phyloP scores from a whole-genome alignment of 2,888 invertebrate species.

The Acanthosepion esculentum region DNA sequence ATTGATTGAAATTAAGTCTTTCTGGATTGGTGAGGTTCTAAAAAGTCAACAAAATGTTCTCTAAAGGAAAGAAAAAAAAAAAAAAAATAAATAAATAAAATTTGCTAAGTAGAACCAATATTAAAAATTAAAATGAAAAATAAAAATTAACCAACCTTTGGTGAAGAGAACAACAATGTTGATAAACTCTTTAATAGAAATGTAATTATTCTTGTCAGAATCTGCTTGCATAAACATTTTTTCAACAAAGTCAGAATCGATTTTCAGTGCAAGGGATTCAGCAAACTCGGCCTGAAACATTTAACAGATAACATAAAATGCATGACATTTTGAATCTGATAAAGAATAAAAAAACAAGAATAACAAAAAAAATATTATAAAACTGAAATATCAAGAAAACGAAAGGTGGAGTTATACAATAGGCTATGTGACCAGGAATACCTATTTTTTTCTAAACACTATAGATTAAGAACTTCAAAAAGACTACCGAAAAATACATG shows the following conservation, averaged over 20 bases:
- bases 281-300: slow-evolving; percentile 78
- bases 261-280: slow-evolving; percentile 79
- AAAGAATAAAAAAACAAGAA: not conserved
- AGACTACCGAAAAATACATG: no score
- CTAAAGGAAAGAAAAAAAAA: no score
- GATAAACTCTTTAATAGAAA: slow-evolving; percentile 80
- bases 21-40: no score
- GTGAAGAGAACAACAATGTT: slow-evolving; percentile 80
- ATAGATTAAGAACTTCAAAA: no score
- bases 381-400: not conserved
- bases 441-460: no score
- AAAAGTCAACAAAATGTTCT: no score
- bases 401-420: not conserved
- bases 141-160: slow-evolving; percentile 74
- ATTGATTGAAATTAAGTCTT: no score
- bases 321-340: not conserved
- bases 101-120: no score
- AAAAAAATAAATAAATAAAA: no score
- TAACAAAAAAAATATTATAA: not conserved
- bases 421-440: no score
- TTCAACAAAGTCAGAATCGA: slow-evolving; percentile 79
- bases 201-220: slow-evolving; percentile 79
- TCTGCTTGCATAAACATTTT: slow-evolving; percentile 80
- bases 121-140: not conserved
- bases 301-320: not conserved